These are phyloP conservation scores for Trinectes maculatus DNA, from an alignment of 2,113 vertebrate species.

Conservation along the genomic window DNA sequence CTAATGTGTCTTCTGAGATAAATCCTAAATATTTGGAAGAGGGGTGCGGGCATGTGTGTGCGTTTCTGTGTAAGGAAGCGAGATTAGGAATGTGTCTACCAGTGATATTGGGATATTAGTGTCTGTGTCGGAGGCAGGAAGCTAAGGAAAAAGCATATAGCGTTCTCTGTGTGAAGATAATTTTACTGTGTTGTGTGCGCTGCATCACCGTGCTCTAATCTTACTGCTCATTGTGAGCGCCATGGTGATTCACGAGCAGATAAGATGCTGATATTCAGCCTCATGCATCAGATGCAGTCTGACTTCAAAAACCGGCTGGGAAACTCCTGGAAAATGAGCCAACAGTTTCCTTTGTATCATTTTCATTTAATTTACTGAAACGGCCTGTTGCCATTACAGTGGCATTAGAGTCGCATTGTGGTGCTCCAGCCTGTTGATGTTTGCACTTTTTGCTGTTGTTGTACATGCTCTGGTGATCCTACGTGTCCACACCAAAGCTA, in stretches of 20 bases:
- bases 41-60: not conserved
- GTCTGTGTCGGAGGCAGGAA: not conserved
- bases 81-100: not conserved
- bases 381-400: too few species aligned
- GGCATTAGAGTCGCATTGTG: too few species aligned
- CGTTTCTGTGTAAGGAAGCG: not conserved
- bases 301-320: not conserved
- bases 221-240: not conserved
- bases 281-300: not conserved
- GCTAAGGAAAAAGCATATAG: not conserved
- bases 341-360: not conserved
- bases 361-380: too few species aligned
- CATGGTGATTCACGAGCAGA: not conserved
- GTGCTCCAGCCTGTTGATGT: too few species aligned
- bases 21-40: not conserved
- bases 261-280: not conserved
- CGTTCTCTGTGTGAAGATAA: not conserved
- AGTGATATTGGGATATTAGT: not conserved
- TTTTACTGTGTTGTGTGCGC: conserved; percentile 2
- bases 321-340: not conserved
- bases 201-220: conserved; percentile 9
- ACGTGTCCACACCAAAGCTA: too few species aligned
- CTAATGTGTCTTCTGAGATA: not conserved
- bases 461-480: too few species aligned
- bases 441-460: too few species aligned